Conservation (phyloP, 2,888 invertebrate genomes). For the Lochmaea crataegi region DNA sequence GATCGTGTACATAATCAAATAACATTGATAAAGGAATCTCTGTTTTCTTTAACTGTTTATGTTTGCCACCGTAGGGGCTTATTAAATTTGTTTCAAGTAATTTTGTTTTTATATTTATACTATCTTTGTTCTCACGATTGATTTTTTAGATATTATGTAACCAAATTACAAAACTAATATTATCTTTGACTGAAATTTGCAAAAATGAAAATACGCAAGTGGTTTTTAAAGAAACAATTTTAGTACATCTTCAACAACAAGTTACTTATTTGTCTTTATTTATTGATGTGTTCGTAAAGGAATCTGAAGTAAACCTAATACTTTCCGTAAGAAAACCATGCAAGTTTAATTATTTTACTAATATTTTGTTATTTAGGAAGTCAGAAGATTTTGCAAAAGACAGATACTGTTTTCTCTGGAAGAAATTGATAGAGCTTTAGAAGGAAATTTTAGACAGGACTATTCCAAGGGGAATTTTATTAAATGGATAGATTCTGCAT, state of each 20-base stretch:
- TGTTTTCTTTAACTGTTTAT: constrained; percentile 25
- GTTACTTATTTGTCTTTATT: constrained; percentile 46
- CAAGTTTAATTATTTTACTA: background rate
- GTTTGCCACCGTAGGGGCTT: constrained; percentile 34
- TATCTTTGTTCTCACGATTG: constrained; percentile 6
- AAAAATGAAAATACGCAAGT: constrained; percentile 36
- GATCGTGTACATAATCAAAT: constrained; percentile 20
- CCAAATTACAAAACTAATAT: constrained; percentile 42
- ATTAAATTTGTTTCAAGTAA: constrained; percentile 45
- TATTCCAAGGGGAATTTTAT: constrained; percentile 56
- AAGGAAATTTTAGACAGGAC: constrained; percentile 28
- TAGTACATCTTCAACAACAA: constrained; percentile 48
- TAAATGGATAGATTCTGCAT: constrained; percentile 59
- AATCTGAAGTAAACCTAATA: constrained; percentile 41
- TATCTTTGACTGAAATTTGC: constrained; percentile 35
- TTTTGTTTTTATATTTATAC: background rate
- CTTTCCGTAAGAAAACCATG: constrained; percentile 44
- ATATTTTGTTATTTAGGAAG: constrained; percentile 9
- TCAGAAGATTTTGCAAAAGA: constrained; percentile 50
- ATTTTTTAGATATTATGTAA: constrained; percentile 45
- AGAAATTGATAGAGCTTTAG: constrained; percentile 45
- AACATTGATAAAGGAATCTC: constrained; percentile 20
- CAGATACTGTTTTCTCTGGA: constrained; percentile 53
- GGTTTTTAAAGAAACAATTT: constrained; percentile 34
- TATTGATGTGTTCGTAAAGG: constrained; percentile 47